Base-by-base conservation (phyloP, 2,888 invertebrate species). In the Cryptocephalus moraei region DNA sequence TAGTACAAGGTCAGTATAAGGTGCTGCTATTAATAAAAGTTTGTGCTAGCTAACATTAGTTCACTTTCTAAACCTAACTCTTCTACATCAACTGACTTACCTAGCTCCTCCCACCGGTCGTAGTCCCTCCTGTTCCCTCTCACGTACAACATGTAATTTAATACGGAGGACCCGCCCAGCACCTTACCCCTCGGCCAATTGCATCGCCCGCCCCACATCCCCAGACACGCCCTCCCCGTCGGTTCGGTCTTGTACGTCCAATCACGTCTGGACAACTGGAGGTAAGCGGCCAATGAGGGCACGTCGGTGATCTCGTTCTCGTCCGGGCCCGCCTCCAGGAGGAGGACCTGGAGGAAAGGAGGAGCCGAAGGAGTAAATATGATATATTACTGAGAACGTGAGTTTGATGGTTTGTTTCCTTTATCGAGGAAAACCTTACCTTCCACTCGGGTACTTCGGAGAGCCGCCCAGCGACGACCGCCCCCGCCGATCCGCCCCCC, bases 131-230 rank as follows among this genome's bases (percentile, higher is more conserved):
- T 76, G 65, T 84, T 69, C 9, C 93, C 93, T 52, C 93, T 73
- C 0, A 91, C 87, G 66, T 93, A 93, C 3, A 92, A 75, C 92
- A 93, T 91, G 66, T 89, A 89, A 65, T 93, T 93, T 1, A 92
- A 73, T 0, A 87, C 86, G 56, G 87, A 86, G 1, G 86, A 86
- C 1, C 93, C 93, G 2, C 94, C 94, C 0, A 94, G 76, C 1
- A 92, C 89, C 69, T 90, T 91, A 13, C 90, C 90, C 42, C 94
- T 74, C 0, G 91, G 90, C 91, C 90, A 91, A 67, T 87, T 90
- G 70, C 91, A 91, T 46, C 84, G 77, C 42, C 81, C 83, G 51
- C 83, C 82, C 60, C 84, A 84, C 81, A 91, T 87, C 10, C 86
- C 90, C 50, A 90, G 71, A 57, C 91, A 91, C 1, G 90, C 86